Conservation (phyloP, 1,140 invertebrate species). For the Penaeus chinensis region DNA sequence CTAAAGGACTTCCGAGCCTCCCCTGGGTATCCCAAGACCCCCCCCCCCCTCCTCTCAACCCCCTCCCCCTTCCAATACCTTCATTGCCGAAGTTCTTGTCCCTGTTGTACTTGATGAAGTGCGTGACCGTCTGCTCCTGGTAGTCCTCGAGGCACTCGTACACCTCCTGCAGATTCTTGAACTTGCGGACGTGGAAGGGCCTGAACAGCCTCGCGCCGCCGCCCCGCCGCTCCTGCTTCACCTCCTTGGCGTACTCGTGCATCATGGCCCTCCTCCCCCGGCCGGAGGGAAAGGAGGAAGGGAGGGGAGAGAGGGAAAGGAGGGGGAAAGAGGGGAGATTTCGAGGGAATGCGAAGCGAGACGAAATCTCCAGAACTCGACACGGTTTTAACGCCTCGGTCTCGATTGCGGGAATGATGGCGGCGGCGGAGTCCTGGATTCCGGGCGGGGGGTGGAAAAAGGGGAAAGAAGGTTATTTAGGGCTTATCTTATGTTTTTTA, state of each 20-base stretch:
- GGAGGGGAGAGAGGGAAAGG: not conserved
- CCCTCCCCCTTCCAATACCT: not conserved
- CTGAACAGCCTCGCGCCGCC: not conserved
- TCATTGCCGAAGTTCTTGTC: constrained; percentile 58
- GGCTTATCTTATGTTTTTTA: too few species aligned
- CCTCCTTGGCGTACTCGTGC: constrained; percentile 48
- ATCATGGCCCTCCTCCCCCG: constrained; percentile 6
- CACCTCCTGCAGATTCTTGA: constrained; percentile 51
- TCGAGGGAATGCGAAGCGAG: too few species aligned
- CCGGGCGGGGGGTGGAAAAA: too few species aligned
- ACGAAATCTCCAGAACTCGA: constrained; percentile 2
- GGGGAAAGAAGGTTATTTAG: too few species aligned
- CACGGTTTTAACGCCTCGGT: constrained; percentile 24
- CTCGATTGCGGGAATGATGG: constrained; percentile 14
- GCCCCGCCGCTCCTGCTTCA: not conserved
- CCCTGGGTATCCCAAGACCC: not conserved
- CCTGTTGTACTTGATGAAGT: constrained; percentile 60
- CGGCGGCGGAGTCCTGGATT: not conserved
- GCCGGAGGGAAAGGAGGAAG: too few species aligned
- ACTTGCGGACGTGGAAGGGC: constrained; percentile 48
- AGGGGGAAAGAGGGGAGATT: not conserved
- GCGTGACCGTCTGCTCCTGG: constrained; percentile 56
- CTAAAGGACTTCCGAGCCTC: too few species aligned
- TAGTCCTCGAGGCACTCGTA: constrained; percentile 52
- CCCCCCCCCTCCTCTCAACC: not conserved